These are phyloP conservation scores for Aphodius sticticus DNA, from an alignment of 2,888 invertebrate genomes.

Conservation along the genomic window DNA sequence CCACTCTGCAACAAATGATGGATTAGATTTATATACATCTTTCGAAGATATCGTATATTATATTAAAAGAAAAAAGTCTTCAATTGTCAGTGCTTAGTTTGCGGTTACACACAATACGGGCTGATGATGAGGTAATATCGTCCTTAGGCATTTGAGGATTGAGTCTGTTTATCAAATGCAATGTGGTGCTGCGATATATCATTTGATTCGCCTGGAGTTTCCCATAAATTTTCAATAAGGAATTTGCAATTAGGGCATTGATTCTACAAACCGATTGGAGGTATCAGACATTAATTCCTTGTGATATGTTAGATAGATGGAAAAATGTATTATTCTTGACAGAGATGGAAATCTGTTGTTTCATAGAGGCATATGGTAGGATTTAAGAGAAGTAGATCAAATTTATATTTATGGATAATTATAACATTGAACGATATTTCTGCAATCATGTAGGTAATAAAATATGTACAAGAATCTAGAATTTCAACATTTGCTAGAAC, in stretches of 20 bases:
- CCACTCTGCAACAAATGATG: neutral
- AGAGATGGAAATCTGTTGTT: too few relatives aligned
- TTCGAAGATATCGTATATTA: neutral
- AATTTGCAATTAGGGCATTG: neutral
- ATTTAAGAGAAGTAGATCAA: neutral
- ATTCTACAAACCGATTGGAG: neutral
- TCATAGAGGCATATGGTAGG: too few relatives aligned
- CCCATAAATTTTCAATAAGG: neutral
- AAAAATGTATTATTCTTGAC: too few relatives aligned
- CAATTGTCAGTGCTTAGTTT: too few relatives aligned
- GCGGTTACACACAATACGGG: too few relatives aligned
- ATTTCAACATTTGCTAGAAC: neutral
- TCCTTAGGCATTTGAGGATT: too few relatives aligned
- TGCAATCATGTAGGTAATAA: neutral
- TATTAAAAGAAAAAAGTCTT: neutral
- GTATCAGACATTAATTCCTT: too few relatives aligned
- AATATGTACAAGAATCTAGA: neutral
- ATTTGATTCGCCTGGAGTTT: neutral
- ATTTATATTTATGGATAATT: neutral
- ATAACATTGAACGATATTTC: neutral
- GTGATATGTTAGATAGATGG: too few relatives aligned
- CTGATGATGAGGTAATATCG: too few relatives aligned
- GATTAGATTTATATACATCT: neutral
- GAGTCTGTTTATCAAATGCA: neutral
- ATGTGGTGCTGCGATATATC: neutral